Percentiles rank a stretch among this genome's conserved stretches.
Evolutionary conservation across 1,140 invertebrate genomes (phyloP).

Genomic region (Drosophila virilis): DNA sequence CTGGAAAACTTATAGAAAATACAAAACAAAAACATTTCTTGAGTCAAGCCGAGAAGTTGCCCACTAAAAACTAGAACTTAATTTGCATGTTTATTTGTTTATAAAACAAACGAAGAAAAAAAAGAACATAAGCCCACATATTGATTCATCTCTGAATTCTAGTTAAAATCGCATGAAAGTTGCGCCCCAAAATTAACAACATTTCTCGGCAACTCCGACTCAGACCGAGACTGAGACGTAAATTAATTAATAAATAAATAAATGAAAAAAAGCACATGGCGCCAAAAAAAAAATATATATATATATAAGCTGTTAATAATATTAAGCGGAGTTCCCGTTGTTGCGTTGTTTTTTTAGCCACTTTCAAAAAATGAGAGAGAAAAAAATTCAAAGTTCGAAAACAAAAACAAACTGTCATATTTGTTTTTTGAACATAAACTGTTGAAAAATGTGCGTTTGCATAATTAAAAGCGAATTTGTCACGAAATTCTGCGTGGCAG

Average conservation of each 20-base stretch:
- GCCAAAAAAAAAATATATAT: constrained; percentile 47
- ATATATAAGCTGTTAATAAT: constrained; percentile 15
- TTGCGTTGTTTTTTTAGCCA: constrained; percentile 1
- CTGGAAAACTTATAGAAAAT: constrained; percentile 60
- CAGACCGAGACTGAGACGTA: constrained; percentile 60
- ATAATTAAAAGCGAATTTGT: constrained; percentile 74
- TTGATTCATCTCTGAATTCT: constrained; percentile 70
- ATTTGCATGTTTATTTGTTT: constrained; percentile 67
- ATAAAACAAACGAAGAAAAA: constrained; percentile 34
- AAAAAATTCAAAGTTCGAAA: constrained; percentile 7
- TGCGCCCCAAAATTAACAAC: constrained; percentile 56
- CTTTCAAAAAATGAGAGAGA: constrained; percentile 56
- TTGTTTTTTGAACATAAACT: constrained; percentile 66
- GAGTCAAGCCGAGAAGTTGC: constrained; percentile 53
- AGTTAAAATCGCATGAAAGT: constrained; percentile 61
- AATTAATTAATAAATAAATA: constrained; percentile 60
- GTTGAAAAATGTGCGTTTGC: constrained; percentile 43
- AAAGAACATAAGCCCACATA: constrained; percentile 38
- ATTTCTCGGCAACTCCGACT: constrained; percentile 46
- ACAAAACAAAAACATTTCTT: constrained; percentile 55
- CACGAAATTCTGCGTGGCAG: constrained; percentile 53
- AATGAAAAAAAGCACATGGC: constrained; percentile 51
- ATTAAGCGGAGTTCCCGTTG: constrained; percentile 52
- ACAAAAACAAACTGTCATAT: constrained; percentile 56
- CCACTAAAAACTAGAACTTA: constrained; percentile 54